Conservation (phyloP, 2,888 invertebrate genomes). For the Drosophila nigritarsus region DNA sequence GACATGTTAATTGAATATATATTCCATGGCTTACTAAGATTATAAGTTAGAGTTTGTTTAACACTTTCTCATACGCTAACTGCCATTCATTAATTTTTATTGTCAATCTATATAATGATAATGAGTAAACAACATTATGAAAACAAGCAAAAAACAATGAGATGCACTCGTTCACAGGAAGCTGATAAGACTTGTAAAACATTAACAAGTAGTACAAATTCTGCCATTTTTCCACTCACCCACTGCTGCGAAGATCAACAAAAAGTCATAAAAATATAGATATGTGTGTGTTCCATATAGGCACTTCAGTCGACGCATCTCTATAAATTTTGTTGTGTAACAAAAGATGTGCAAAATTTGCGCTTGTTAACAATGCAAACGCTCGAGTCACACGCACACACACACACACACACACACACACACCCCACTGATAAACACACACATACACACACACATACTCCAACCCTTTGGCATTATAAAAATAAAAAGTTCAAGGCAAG, state of each 20-base stretch:
- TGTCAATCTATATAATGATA: background rate
- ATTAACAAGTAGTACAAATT: constrained; percentile 49
- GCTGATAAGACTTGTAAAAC: constrained; percentile 51
- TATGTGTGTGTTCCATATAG: constrained; percentile 39
- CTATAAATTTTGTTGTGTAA: constrained; percentile 68
- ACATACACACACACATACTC: constrained; percentile 8
- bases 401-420: constrained; percentile 13
- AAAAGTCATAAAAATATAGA: constrained; percentile 75
- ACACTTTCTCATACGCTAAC: too few species aligned
- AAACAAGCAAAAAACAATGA: constrained; percentile 5
- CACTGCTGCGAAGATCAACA: constrained; percentile 64
- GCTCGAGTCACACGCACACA: constrained; percentile 32
- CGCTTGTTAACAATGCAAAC: constrained; percentile 74
- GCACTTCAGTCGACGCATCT: constrained; percentile 49
- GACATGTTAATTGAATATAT: background rate
- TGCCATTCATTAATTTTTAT: background rate
- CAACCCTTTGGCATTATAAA: background rate
- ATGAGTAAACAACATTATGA: background rate
- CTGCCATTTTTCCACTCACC: background rate
- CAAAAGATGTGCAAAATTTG: constrained; percentile 70
- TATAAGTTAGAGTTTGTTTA: background rate
- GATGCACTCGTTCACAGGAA: background rate
- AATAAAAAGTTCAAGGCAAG: constrained; percentile 68
- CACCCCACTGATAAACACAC: constrained; percentile 4
- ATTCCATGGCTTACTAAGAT: background rate